phyloP scores from a whole-genome alignment of 1,140 invertebrate genomes.

The Microplitis demolitor region DNA sequence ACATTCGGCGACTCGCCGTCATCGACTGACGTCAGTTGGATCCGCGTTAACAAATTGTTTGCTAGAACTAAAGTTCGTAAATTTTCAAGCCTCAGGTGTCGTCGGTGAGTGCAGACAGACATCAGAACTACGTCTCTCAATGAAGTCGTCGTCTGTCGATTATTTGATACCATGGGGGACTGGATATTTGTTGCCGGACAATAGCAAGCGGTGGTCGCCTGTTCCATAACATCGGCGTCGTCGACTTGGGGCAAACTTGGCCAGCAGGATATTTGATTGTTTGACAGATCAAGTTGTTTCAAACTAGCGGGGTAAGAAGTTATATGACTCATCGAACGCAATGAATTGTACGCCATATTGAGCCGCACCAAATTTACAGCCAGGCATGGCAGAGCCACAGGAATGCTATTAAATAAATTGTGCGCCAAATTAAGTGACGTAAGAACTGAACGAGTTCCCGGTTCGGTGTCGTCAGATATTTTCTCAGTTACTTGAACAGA shows the following conservation, averaged over 20 bases:
- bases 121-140: slow-evolving; percentile 76
- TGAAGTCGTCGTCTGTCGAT: slow-evolving; percentile 62
- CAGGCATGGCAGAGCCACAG: slow-evolving; percentile 85
- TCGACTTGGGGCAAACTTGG: slow-evolving; percentile 78
- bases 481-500: slow-evolving; percentile 74
- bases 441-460: slow-evolving; percentile 64
- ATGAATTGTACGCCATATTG: slow-evolving; percentile 88
- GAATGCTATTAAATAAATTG: slow-evolving; percentile 87
- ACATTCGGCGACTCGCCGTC: slow-evolving; percentile 56
- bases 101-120: slow-evolving; percentile 80
- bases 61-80: slow-evolving; percentile 82
- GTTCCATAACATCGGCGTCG: slow-evolving; percentile 66
- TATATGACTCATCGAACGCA: slow-evolving; percentile 86
- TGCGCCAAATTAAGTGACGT: slow-evolving; percentile 85
- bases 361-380: slow-evolving; percentile 84
- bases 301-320: slow-evolving; percentile 86
- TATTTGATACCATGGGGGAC: slow-evolving; percentile 48
- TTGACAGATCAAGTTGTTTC: slow-evolving; percentile 90
- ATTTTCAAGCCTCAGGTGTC: slow-evolving; percentile 81
- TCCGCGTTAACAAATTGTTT: slow-evolving; percentile 80
- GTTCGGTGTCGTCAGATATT: slow-evolving; percentile 60
- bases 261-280: slow-evolving; percentile 91
- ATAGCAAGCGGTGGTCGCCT: slow-evolving; percentile 70
- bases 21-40: slow-evolving; percentile 81
- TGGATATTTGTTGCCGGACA: slow-evolving; percentile 58